Evolutionary conservation across 2,888 invertebrate genomes (phyloP).

Genomic region (Athalia circularis): DNA sequence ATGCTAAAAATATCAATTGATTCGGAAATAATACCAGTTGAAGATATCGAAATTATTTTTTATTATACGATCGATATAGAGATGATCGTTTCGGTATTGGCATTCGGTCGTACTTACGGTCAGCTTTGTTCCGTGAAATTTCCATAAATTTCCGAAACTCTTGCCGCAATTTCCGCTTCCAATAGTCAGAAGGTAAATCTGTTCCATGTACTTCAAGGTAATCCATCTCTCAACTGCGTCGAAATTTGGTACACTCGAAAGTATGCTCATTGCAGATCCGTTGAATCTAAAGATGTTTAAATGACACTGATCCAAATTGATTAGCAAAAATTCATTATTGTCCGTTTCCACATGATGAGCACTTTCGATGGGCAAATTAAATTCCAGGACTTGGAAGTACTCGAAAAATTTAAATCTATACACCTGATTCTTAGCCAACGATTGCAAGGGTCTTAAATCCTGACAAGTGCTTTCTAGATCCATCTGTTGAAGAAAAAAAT

Average conservation of each 20-base stretch:
- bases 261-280: slow-evolving; percentile 60
- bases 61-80: background rate
- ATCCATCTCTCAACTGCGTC: slow-evolving; percentile 75
- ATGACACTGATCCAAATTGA: slow-evolving; percentile 73
- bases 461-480: slow-evolving; percentile 54
- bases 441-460: slow-evolving; percentile 52
- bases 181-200: slow-evolving; percentile 71
- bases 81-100: background rate
- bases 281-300: slow-evolving; percentile 74
- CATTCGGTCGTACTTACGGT: slow-evolving; percentile 60
- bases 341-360: slow-evolving; percentile 67
- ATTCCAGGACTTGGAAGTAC: slow-evolving; percentile 67
- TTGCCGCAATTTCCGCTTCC: slow-evolving; percentile 64
- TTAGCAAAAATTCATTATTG: slow-evolving; percentile 69
- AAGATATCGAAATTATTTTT: slow-evolving; percentile 18
- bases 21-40: slow-evolving; percentile 8
- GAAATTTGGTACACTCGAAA: slow-evolving; percentile 68
- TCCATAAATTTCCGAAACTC: slow-evolving; percentile 73
- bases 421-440: slow-evolving; percentile 68
- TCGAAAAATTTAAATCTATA: slow-evolving; percentile 76
- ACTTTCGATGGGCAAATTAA: slow-evolving; percentile 61
- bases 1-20: slow-evolving; percentile 52
- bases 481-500: slow-evolving; percentile 47
- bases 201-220: slow-evolving; percentile 64
- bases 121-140: slow-evolving; percentile 65